A percentile compares a stretch with the other conserved stretches of the same genome.
These are phyloP conservation scores for Chloroceryle inda DNA, from an alignment of 2,797 vertebrate genomes.

Conservation along the genomic window DNA sequence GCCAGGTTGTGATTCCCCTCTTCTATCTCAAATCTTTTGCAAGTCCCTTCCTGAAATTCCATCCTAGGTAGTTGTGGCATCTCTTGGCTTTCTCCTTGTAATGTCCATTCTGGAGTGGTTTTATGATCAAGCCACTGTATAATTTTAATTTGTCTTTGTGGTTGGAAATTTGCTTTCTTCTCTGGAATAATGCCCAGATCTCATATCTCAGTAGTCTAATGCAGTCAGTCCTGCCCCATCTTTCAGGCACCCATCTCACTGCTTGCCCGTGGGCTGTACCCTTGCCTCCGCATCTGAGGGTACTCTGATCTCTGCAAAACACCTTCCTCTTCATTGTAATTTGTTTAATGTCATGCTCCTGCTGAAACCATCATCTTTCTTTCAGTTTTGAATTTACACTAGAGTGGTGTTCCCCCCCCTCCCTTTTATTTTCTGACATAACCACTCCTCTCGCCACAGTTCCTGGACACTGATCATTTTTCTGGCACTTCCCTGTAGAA, in stretches of 20 bases:
- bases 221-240: neutral
- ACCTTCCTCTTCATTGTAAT: neutral
- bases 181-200: neutral
- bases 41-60: neutral
- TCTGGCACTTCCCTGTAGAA: neutral
- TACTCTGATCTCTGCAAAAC: neutral
- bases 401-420: neutral
- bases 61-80: neutral
- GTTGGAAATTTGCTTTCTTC: neutral
- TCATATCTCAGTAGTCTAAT: neutral
- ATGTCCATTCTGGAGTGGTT: neutral
- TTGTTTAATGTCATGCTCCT: neutral
- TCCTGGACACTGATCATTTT: neutral
- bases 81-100: neutral
- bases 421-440: neutral
- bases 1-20: neutral
- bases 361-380: neutral
- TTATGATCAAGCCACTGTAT: neutral
- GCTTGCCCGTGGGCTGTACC: fast-evolving
- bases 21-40: neutral
- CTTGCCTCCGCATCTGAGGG: neutral
- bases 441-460: neutral
- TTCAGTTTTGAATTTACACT: neutral
- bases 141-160: neutral
- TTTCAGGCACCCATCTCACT: neutral